Percentiles rank a stretch among this genome's conserved stretches.
These are phyloP conservation scores for Pentamera pediparva DNA, from an alignment of 53 echinoderm and acorn worm genomes.

Conservation along the genomic window DNA sequence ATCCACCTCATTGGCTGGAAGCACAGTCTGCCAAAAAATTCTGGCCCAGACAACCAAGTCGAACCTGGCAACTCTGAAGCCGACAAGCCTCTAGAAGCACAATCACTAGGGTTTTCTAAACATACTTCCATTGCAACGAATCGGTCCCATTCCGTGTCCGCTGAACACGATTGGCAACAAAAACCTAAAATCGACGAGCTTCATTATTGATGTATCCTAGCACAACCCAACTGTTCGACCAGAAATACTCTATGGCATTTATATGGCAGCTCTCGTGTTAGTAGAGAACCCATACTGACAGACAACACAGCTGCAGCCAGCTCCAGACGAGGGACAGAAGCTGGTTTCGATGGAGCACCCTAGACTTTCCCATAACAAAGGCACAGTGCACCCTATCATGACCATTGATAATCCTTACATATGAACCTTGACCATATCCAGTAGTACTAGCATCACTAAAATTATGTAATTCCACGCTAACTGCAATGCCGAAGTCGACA, in stretches of 20 bases:
- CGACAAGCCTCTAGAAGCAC: constrained; percentile 34
- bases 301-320: constrained; percentile 55
- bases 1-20: background rate
- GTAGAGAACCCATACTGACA: constrained; percentile 38
- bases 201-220: constrained; percentile 51
- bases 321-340: constrained; percentile 45
- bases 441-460: too few relatives aligned
- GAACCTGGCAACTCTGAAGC: constrained; percentile 11
- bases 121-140: constrained; percentile 38
- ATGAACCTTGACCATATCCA: too few relatives aligned
- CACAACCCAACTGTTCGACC: constrained; percentile 53
- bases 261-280: constrained; percentile 41
- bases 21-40: constrained; percentile 21
- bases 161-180: constrained; percentile 48
- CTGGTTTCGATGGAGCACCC: constrained; percentile 44
- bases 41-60: constrained; percentile 43
- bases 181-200: constrained; percentile 44
- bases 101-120: constrained; percentile 40
- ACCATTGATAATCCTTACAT: constrained; percentile 35
- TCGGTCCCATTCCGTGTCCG: constrained; percentile 33
- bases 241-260: constrained; percentile 40
- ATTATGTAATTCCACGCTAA: constrained; percentile 34
- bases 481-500: background rate
- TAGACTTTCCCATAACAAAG: constrained; percentile 56
- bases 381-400: constrained; percentile 47